Evolutionary conservation across 2,113 vertebrate genomes (phyloP).

Genomic region (Xenopus laevis): DNA sequence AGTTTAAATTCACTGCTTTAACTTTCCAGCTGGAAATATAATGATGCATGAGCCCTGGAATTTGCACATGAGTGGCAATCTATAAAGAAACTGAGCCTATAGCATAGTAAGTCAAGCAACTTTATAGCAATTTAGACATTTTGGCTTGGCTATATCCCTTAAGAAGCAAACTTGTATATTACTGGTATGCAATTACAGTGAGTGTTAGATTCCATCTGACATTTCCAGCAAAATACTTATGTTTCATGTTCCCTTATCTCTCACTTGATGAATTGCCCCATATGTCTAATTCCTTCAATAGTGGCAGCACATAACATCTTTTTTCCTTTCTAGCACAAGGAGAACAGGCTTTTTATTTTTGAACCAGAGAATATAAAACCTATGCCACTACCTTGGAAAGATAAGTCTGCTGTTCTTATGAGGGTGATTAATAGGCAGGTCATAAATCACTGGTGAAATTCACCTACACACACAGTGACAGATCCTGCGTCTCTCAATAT

Average conservation of each 20-base stretch:
- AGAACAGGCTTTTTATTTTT: background rate
- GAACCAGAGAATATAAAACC: background rate
- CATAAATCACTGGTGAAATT: constrained; percentile 7
- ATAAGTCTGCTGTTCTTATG: background rate
- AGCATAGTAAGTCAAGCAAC: too few species aligned
- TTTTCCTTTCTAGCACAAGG: background rate
- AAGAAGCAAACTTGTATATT: background rate
- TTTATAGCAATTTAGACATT: too few species aligned
- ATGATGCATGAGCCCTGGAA: too few species aligned
- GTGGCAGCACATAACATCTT: background rate
- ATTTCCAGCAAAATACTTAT: constrained; percentile 2
- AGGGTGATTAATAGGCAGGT: background rate
- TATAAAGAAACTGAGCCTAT: too few species aligned
- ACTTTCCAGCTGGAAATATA: too few species aligned
- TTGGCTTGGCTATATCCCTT: too few species aligned
- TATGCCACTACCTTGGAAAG: background rate
- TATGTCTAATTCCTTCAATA: constrained; percentile 2
- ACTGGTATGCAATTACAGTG: background rate
- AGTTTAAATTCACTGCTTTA: too few species aligned
- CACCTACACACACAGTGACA: background rate
- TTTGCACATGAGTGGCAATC: too few species aligned
- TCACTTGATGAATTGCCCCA: constrained; percentile 1
- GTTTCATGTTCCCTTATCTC: constrained; percentile 2
- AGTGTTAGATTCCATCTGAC: constrained; percentile 3
- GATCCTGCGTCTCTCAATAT: constrained; percentile 6